phyloP scores from a whole-genome alignment of 2,113 vertebrate genomes.

The Condylura cristata region DNA sequence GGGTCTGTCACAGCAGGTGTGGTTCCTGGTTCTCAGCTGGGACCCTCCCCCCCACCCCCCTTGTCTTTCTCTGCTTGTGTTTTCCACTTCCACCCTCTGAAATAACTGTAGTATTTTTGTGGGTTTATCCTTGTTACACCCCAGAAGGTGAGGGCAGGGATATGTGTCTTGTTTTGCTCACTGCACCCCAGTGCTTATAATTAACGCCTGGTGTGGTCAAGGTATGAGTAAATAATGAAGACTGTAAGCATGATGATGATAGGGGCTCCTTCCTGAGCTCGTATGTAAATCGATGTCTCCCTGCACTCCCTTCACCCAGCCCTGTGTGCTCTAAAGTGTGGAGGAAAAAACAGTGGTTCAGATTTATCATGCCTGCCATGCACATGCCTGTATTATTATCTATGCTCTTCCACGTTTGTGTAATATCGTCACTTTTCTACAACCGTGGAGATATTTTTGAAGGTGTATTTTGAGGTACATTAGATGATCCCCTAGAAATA shows the following conservation, averaged over 20 bases:
- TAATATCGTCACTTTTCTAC: not conserved
- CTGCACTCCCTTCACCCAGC: not conserved
- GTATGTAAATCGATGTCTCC: not conserved
- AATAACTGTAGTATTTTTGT: not conserved
- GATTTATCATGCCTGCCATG: not conserved
- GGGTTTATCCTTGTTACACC: not conserved
- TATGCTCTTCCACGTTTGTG: not conserved
- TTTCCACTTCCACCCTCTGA: not conserved
- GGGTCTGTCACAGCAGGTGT: not conserved
- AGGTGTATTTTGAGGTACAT: not conserved
- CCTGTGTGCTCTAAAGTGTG: conserved; percentile 16
- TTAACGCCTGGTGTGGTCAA: not conserved
- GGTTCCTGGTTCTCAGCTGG: not conserved
- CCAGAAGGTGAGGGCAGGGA: not conserved
- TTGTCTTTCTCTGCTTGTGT: not conserved
- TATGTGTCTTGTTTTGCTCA: not conserved
- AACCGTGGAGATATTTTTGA: not conserved
- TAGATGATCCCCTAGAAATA: not conserved
- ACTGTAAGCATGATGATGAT: not conserved
- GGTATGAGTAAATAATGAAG: not conserved
- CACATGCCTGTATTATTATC: not conserved
- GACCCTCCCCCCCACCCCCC: not conserved
- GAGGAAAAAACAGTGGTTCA: not conserved
- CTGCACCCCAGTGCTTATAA: not conserved
- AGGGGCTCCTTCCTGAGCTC: not conserved